Evolutionary conservation across 1,140 invertebrate species (phyloP).

Genomic region (Drosophila ercepeae): DNA sequence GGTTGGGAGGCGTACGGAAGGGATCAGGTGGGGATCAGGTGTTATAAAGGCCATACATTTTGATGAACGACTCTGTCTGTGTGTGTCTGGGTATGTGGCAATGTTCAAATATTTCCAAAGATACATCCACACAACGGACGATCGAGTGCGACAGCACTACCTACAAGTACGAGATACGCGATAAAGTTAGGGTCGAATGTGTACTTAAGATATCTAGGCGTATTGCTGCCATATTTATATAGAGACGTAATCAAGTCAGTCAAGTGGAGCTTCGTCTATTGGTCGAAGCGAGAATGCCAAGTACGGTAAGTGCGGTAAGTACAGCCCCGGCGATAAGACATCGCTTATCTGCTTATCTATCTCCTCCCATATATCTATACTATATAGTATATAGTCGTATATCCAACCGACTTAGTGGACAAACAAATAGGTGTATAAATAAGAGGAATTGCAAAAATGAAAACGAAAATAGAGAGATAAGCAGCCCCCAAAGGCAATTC

Average conservation of each 20-base stretch:
- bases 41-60: slow-evolving; percentile 65
- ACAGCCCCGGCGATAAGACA: too few species aligned
- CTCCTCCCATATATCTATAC: slow-evolving; percentile 4
- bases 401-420: slow-evolving; percentile 61
- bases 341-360: slow-evolving; percentile 66
- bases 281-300: too few species aligned
- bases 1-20: not conserved
- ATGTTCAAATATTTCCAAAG: slow-evolving; percentile 66
- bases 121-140: slow-evolving; percentile 25
- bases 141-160: too few species aligned
- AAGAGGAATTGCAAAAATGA: slow-evolving; percentile 49
- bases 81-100: slow-evolving; percentile 34
- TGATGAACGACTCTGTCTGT: too few species aligned
- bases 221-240: slow-evolving; percentile 79
- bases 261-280: slow-evolving; percentile 38
- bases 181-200: slow-evolving; percentile 57
- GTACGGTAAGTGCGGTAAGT: too few species aligned
- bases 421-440: slow-evolving; percentile 81
- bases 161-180: too few species aligned
- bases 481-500: slow-evolving; percentile 32
- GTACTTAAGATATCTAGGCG: slow-evolving; percentile 63
- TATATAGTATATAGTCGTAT: slow-evolving; percentile 9
- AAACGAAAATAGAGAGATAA: slow-evolving; percentile 3
- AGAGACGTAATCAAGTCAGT: slow-evolving; percentile 79
- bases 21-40: slow-evolving; percentile 55